These are phyloP conservation scores for Drosophila atripex DNA, from an alignment of 2,888 invertebrate species.

Conservation along the genomic window DNA sequence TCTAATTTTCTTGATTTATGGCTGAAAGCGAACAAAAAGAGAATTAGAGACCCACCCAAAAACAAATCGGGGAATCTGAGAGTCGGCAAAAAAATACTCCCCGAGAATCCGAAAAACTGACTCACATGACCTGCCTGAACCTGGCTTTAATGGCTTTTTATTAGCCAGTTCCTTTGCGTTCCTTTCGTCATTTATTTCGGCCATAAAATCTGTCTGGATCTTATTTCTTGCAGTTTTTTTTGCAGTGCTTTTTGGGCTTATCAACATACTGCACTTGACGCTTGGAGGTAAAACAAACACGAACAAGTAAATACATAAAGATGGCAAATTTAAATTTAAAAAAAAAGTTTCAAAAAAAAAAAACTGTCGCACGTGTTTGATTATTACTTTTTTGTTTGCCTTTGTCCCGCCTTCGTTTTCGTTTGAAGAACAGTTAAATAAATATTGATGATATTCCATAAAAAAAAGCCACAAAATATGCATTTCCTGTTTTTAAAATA, in stretches of 20 bases:
- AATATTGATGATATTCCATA: slow-evolving; percentile 14
- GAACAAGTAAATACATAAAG: slow-evolving; percentile 1
- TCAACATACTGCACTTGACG: slow-evolving; percentile 34
- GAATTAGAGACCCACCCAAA: slow-evolving; percentile 19
- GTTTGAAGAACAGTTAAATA: slow-evolving; percentile 44
- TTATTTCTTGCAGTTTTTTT: background rate
- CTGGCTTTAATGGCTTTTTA: slow-evolving; percentile 73
- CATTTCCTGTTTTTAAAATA: slow-evolving; percentile 12
- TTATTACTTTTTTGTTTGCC: slow-evolving; percentile 4
- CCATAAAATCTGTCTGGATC: slow-evolving; percentile 47
- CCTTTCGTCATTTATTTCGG: slow-evolving; percentile 40
- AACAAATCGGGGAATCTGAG: slow-evolving; percentile 10
- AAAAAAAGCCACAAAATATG: background rate
- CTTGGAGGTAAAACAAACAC: slow-evolving; percentile 2
- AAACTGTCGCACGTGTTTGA: background rate
- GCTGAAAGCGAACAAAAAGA: slow-evolving; percentile 16
- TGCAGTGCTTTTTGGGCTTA: slow-evolving; percentile 4
- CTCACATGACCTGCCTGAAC: slow-evolving; percentile 79
- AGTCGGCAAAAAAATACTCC: background rate
- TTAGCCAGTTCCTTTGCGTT: slow-evolving; percentile 41
- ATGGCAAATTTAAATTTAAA: slow-evolving; percentile 15
- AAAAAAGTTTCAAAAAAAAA: background rate
- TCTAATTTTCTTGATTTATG: slow-evolving; percentile 76
- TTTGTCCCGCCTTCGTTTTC: slow-evolving; percentile 36
- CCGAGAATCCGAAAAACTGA: slow-evolving; percentile 44